Percentiles rank a stretch among this genome's conserved stretches.
phyloP scores from a whole-genome alignment of 2,888 invertebrate genomes.

The Archips crataeganus region DNA sequence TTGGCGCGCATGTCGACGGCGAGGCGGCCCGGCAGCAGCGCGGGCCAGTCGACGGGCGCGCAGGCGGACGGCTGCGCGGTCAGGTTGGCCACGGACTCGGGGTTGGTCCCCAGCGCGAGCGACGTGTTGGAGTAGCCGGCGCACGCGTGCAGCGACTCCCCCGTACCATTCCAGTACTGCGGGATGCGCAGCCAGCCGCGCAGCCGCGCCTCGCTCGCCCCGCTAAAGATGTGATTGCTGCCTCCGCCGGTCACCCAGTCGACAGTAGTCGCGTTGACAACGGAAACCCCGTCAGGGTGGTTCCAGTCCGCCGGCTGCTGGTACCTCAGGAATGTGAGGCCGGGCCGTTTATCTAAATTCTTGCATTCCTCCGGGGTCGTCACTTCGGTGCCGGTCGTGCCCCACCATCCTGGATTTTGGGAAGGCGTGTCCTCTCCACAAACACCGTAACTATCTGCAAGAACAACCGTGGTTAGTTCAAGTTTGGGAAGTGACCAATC shows the following conservation, averaged over 20 bases:
- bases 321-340: conserved; percentile 95
- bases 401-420: conserved; percentile 96
- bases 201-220: conserved; percentile 91
- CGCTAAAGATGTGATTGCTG: conserved; percentile 88
- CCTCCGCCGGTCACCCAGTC: conserved; percentile 91
- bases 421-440: conserved; percentile 95
- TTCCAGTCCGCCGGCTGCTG: conserved; percentile 94
- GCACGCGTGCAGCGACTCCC: conserved; percentile 91
- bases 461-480: conserved; percentile 33
- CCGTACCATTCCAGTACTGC: conserved; percentile 88
- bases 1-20: conserved; percentile 89
- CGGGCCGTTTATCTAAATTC: conserved; percentile 92
- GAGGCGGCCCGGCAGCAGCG: conserved; percentile 87
- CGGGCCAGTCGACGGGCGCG: conserved; percentile 88
- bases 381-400: conserved; percentile 91
- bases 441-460: conserved; percentile 90
- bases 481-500: not conserved
- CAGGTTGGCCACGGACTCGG: conserved; percentile 86
- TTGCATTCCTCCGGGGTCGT: conserved; percentile 92
- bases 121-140: conserved; percentile 92
- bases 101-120: conserved; percentile 82
- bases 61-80: conserved; percentile 90
- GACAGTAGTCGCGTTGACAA: conserved; percentile 94
- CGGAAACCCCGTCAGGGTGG: conserved; percentile 95
- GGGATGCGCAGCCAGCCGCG: conserved; percentile 94